These are phyloP conservation scores for Trichonephila clavipes DNA, from an alignment of 1,140 invertebrate genomes.

Conservation along the genomic window DNA sequence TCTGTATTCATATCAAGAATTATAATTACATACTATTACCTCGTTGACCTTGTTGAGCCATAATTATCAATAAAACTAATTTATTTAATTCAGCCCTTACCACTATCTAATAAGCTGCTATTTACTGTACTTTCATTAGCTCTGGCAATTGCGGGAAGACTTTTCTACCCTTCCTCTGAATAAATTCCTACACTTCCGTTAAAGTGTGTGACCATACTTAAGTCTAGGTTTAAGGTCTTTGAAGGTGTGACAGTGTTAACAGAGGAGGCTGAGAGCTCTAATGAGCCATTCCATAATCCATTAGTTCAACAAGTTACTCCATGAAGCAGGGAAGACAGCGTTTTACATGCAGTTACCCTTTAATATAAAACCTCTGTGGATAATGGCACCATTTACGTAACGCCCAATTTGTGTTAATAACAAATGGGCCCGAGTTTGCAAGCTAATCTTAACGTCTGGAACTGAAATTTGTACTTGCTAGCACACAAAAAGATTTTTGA, in stretches of 20 bases:
- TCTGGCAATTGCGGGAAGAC: not conserved
- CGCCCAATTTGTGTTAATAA: no score
- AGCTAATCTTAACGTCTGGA: no score
- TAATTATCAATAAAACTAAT: no score
- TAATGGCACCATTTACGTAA: no score
- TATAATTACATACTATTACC: no score
- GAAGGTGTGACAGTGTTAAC: not conserved
- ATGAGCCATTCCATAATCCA: not conserved
- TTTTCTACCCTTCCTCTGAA: not conserved
- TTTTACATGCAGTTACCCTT: not conserved
- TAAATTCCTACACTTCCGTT: not conserved
- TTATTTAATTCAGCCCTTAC: no score
- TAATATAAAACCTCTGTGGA: not conserved
- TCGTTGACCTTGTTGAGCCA: no score
- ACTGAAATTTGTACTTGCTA: no score
- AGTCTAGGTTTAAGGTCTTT: not conserved
- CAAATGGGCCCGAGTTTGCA: no score
- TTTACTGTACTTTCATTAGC: not conserved
- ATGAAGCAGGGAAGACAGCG: not conserved
- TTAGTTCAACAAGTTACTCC: not conserved
- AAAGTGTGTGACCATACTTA: not conserved
- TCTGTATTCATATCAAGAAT: no score
- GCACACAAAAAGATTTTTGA: no score
- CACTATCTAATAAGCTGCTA: not conserved
- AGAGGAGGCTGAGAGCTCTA: not conserved